Base-by-base conservation (phyloP, 2,888 invertebrate species). In the Limnephilus lunatus region DNA sequence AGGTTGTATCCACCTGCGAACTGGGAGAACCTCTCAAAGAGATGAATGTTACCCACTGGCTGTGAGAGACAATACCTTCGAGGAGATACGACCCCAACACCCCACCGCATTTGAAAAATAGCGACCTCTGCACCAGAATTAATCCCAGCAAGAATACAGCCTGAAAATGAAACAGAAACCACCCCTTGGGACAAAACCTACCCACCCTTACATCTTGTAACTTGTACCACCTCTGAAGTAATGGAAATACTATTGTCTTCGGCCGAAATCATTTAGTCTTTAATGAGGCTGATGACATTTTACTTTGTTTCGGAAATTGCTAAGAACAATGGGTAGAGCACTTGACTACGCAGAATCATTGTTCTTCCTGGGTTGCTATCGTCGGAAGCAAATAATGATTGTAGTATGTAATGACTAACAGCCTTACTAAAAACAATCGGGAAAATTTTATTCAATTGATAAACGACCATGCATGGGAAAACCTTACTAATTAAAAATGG, bases 1-100 rank as follows among this genome's bases (percentile, higher is more conserved):
- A 86, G 35, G 90, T 82, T 82, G 81, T 12, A 81, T 48, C n/a
- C 82, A n/a, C 19, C 90, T 90, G 82, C 35, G 30, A 90, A 82
- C 90, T 14, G 68, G 89, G 81, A n/a, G 44, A 31, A 32, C 81
- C 48, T 90, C 48, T 83, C 82, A 39, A 31, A 19, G 91, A 90
- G 81, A 92, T 30, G 91, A 35, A 35, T 48, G 25, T 31, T 53
- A 31, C 81, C 31, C 68, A 68, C 68, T 32, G 81, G 39, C 68
- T 32, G 68, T 14, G 82, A 90, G 44, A 81, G 81, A 81, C 81
- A 89, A 89, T 39, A 15, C 19, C n/a, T 44, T 7, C n/a, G 68
- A 68, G 9, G 25, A 68, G 68, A n/a, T n/a, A 68, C 68, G 25
- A 68, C 48, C 48, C 48, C 81, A 89, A 53, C 91, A 91, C 86